Percentiles rank a stretch among this genome's conserved stretches.
Evolutionary conservation across 2,888 invertebrate species (phyloP).

Genomic region (Andrena dorsata): DNA sequence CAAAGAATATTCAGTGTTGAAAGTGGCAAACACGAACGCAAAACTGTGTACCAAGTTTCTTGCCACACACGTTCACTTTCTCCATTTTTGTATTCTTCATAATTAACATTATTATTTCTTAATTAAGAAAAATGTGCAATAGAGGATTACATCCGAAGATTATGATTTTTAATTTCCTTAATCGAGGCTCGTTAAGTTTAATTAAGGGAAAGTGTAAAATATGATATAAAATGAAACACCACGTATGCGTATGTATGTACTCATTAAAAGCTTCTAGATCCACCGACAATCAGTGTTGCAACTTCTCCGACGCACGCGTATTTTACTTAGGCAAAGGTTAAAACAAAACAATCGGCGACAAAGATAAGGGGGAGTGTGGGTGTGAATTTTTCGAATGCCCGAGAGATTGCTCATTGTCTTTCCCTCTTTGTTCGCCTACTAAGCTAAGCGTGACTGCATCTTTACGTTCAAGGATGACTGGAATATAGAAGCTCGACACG

Average conservation of each 20-base stretch:
- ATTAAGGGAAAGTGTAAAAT: constrained; percentile 16
- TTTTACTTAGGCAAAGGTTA: constrained; percentile 18
- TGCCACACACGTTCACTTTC: constrained; percentile 11
- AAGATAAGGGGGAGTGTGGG: constrained; percentile 61
- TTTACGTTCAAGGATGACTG: constrained; percentile 74
- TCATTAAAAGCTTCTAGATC: constrained; percentile 2
- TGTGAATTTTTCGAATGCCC: constrained; percentile 66
- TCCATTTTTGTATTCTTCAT: not conserved
- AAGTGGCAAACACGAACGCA: not conserved
- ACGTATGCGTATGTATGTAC: not conserved
- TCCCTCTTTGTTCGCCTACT: constrained; percentile 60
- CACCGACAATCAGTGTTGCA: constrained; percentile 13
- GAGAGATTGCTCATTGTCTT: constrained; percentile 65
- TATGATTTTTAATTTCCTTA: not conserved
- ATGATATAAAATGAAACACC: constrained; percentile 1
- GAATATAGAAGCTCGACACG: constrained; percentile 61
- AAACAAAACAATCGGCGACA: constrained; percentile 49
- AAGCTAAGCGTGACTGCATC: constrained; percentile 66
- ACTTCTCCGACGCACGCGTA: not conserved
- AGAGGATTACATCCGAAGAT: not conserved
- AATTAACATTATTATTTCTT: constrained; percentile 1
- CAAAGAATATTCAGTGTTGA: not conserved
- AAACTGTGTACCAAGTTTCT: not conserved
- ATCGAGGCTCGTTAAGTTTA: not conserved
- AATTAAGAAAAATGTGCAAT: constrained; percentile 11